Conservation (phyloP, 1,140 invertebrate species). For the Amyelois transitella region DNA sequence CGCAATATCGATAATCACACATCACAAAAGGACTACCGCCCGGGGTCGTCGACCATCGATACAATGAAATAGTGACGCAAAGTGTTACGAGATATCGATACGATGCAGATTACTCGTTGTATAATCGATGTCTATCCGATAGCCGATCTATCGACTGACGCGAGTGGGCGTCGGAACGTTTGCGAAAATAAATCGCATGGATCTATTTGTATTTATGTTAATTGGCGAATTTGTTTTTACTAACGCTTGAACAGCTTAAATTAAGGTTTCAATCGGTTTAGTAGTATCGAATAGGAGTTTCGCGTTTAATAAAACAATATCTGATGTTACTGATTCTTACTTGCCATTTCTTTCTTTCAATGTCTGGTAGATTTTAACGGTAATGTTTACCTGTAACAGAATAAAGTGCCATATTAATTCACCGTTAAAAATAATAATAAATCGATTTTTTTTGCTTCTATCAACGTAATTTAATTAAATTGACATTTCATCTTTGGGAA, state of each 20-base stretch:
- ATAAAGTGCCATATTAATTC: background rate
- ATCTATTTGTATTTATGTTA: background rate
- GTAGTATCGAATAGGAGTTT: no score
- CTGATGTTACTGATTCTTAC: no score
- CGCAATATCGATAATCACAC: background rate
- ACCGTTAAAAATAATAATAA: no score
- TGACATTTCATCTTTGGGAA: no score
- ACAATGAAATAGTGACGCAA: conserved; percentile 1
- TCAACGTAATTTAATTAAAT: no score
- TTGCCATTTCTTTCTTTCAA: no score
- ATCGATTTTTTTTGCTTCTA: no score
- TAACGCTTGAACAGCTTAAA: no score
- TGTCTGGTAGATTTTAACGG: no score
- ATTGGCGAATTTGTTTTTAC: no score
- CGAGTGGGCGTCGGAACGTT: background rate
- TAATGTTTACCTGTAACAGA: background rate
- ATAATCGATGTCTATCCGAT: background rate
- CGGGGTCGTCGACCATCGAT: background rate
- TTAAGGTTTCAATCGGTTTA: no score
- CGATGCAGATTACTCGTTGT: background rate
- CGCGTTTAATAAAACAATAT: no score
- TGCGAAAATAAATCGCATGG: background rate
- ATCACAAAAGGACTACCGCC: background rate
- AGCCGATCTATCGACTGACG: background rate
- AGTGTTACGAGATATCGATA: conserved; percentile 2